A percentile compares a stretch with the other conserved stretches of the same genome.
Conservation (phyloP, 92 coral and sea anemone species). For the Metridium senile region DNA sequence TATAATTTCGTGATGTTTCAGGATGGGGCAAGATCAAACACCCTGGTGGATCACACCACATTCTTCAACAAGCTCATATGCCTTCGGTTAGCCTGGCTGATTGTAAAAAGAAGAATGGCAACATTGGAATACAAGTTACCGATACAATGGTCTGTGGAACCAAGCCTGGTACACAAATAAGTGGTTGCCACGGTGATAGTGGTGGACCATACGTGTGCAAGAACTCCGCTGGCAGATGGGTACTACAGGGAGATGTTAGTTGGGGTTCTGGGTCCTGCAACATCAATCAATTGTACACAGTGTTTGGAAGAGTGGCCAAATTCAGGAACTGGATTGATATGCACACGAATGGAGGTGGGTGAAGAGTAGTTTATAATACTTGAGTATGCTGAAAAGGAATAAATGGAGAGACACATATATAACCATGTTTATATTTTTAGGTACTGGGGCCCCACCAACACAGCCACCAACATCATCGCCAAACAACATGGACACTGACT, state of each 20-base stretch:
- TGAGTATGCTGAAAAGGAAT: no score
- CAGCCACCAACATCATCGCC: constrained; percentile 35
- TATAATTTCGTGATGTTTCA: neutral
- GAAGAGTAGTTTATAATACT: neutral
- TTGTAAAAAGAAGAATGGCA: constrained; percentile 59
- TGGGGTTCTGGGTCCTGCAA: constrained; percentile 69
- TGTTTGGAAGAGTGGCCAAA: constrained; percentile 77
- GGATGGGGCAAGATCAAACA: constrained; percentile 84
- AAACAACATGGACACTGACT: constrained; percentile 3
- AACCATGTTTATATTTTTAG: neutral
- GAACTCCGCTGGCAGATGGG: constrained; percentile 62
- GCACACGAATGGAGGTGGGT: constrained; percentile 39
- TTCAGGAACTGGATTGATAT: constrained; percentile 76
- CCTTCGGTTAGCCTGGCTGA: constrained; percentile 67
- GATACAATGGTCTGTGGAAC: neutral
- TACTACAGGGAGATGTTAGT: constrained; percentile 79
- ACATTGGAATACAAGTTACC: constrained; percentile 3
- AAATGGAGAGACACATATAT: no score
- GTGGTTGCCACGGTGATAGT: constrained; percentile 90
- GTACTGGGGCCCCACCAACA: constrained; percentile 34
- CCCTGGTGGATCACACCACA: constrained; percentile 85
- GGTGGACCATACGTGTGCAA: constrained; percentile 85
- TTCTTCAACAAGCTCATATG: constrained; percentile 86
- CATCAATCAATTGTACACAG: constrained; percentile 54
- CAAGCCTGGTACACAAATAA: constrained; percentile 1